A percentile compares a stretch with the other conserved stretches of the same genome.
These are phyloP conservation scores for Aplodontia rufa DNA, from an alignment of 2,113 vertebrate genomes.

Conservation along the genomic window DNA sequence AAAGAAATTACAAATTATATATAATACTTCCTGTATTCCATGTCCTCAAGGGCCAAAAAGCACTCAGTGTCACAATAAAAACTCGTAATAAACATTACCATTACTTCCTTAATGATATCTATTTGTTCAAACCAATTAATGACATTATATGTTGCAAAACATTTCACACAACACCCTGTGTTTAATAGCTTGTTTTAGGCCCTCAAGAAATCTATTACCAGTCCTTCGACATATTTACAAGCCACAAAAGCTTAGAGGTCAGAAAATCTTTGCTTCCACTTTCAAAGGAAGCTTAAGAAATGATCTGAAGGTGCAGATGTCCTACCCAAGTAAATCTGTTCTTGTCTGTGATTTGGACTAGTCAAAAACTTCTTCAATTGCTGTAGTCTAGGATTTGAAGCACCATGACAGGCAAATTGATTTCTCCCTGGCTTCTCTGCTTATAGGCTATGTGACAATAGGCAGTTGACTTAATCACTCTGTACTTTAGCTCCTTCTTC, in stretches of 20 bases:
- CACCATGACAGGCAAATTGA: background rate
- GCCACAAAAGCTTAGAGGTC: background rate
- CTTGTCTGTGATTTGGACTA: background rate
- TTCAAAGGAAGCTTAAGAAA: background rate
- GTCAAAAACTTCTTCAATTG: background rate
- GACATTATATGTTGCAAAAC: background rate
- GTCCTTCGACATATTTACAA: background rate
- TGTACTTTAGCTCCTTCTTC: slow-evolving; percentile 22
- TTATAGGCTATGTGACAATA: background rate
- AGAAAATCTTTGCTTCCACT: background rate
- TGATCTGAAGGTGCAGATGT: background rate
- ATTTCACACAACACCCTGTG: background rate
- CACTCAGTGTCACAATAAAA: background rate
- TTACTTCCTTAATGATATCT: background rate
- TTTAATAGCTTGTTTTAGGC: slow-evolving; percentile 18
- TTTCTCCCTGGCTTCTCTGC: background rate
- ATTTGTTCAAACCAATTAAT: background rate
- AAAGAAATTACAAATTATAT: background rate
- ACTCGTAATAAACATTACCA: background rate
- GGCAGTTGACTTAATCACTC: background rate
- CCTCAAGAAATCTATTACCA: background rate
- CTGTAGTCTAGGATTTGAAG: background rate
- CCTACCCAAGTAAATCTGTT: background rate
- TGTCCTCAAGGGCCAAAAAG: background rate
- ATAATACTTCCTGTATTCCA: background rate